phyloP scores from a whole-genome alignment of 2,888 invertebrate genomes.

The Oeneis ivallda region DNA sequence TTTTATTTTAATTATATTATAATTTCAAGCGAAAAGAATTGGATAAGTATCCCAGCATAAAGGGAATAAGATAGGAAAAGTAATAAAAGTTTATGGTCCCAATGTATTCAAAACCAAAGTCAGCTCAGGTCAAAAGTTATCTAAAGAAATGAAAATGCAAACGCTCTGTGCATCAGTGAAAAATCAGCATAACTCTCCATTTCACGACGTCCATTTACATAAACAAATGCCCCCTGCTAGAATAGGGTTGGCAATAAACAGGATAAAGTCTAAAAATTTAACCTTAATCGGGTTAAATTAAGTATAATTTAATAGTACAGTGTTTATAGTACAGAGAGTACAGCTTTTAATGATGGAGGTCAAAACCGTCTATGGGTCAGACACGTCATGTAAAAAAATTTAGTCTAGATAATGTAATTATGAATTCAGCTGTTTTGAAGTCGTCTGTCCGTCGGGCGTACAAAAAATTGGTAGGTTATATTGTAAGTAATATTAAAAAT shows the following conservation, averaged over 20 bases:
- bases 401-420: neutral
- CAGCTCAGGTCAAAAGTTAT: constrained; percentile 43
- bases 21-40: neutral
- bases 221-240: constrained; percentile 55
- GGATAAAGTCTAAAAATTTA: constrained; percentile 37
- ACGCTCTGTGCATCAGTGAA: constrained; percentile 44
- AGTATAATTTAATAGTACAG: too few species aligned
- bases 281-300: too few species aligned
- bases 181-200: constrained; percentile 55
- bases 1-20: neutral
- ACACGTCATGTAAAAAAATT: neutral
- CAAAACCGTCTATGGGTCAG: too few species aligned
- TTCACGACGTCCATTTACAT: constrained; percentile 47
- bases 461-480: too few species aligned
- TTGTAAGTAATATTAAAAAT: too few species aligned
- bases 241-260: constrained; percentile 35
- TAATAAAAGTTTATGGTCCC: constrained; percentile 35
- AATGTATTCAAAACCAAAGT: constrained; percentile 34
- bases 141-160: constrained; percentile 47
- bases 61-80: constrained; percentile 20
- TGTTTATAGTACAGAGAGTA: too few species aligned
- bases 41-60: constrained; percentile 5
- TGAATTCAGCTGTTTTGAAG: too few species aligned
- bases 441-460: too few species aligned
- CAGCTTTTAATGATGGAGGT: too few species aligned